phyloP scores from a whole-genome alignment of 2,797 vertebrate species.

The Pelochelys cantorii region DNA sequence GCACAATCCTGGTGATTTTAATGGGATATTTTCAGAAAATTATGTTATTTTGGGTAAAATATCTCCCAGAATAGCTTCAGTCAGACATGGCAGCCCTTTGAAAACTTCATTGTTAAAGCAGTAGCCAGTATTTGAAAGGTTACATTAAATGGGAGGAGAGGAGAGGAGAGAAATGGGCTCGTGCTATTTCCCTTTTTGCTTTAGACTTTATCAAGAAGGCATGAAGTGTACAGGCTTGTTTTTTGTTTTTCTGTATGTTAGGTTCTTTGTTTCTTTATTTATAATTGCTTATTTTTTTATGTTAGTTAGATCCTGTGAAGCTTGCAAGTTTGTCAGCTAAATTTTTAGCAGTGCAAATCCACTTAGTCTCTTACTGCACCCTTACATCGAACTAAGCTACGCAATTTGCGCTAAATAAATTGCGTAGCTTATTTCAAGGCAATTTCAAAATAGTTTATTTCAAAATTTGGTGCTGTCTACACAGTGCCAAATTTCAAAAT shows the following conservation, averaged over 20 bases:
- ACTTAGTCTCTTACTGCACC: neutral
- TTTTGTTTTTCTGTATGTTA: neutral
- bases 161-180: neutral
- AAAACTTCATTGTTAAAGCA: neutral
- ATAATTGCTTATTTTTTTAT: neutral
- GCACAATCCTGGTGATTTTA: too few species aligned
- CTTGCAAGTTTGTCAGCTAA: neutral
- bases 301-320: neutral
- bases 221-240: neutral
- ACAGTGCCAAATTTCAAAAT: too few species aligned
- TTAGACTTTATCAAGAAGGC: slow-evolving; percentile 12
- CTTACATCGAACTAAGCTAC: too few species aligned
- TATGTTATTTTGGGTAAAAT: too few species aligned
- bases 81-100: neutral
- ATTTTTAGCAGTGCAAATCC: neutral
- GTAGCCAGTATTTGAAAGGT: neutral
- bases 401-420: too few species aligned
- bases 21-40: too few species aligned
- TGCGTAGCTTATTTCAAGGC: too few species aligned
- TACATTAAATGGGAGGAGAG: neutral
- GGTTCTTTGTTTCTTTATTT: slow-evolving; percentile 46
- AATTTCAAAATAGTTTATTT: too few species aligned
- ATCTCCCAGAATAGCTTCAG: too few species aligned
- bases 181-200: slow-evolving; percentile 28
- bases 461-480: too few species aligned